A percentile compares a stretch with the other conserved stretches of the same genome.
phyloP scores from a whole-genome alignment of 2,797 vertebrate genomes.

The Acrossocheilus wenchowensis region DNA sequence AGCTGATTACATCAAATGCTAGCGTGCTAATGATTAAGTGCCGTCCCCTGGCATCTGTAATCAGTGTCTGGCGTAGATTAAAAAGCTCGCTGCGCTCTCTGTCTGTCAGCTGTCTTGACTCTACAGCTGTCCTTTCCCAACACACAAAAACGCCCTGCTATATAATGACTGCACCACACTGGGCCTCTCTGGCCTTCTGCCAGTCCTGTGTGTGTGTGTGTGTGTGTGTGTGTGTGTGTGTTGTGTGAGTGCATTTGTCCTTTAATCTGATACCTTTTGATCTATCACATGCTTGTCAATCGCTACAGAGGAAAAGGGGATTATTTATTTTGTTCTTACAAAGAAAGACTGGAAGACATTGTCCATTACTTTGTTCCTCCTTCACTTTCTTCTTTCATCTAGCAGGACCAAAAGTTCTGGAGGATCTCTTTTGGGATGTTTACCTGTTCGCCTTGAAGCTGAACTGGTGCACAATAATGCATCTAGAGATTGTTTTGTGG shows the following conservation, averaged over 20 bases:
- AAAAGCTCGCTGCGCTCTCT: conserved; percentile 77
- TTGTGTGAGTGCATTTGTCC: conserved; percentile 60
- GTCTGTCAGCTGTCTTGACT: conserved; percentile 83
- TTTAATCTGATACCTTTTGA: conserved; percentile 79
- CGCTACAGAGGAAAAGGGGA: conserved; percentile 70
- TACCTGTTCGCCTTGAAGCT: neutral
- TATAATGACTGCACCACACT: conserved; percentile 77
- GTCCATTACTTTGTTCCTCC: conserved; percentile 45
- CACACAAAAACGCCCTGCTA: conserved; percentile 69
- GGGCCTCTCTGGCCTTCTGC: conserved; percentile 74
- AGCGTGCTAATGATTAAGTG: conserved; percentile 79
- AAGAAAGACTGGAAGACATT: conserved; percentile 40
- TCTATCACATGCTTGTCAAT: conserved; percentile 71
- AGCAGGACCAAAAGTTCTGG: conserved; percentile 3
- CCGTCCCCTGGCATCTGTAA: conserved; percentile 82
- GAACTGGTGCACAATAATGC: neutral
- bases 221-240: conserved; percentile 47
- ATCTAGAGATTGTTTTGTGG: neutral
- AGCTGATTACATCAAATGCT: conserved; percentile 78
- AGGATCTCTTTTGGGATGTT: neutral
- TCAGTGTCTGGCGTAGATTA: conserved; percentile 82
- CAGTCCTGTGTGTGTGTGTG: conserved; percentile 65
- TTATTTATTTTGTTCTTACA: conserved; percentile 63
- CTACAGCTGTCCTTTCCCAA: conserved; percentile 81
- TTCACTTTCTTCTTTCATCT: conserved; percentile 54